Conservation (phyloP, 2,888 invertebrate species). For the Plebejus melissa region DNA sequence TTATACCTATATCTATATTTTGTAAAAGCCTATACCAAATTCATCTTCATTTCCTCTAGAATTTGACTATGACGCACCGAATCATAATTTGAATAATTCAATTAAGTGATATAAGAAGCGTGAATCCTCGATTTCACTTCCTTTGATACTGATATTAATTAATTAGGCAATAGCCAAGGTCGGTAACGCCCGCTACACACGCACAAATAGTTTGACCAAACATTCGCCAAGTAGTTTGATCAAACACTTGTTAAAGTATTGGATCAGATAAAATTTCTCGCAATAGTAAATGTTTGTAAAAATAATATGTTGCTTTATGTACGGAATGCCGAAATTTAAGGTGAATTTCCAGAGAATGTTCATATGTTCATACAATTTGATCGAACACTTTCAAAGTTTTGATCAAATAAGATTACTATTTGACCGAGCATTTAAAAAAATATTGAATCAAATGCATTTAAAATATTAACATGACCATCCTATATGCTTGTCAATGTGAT, state of each 20-base stretch:
- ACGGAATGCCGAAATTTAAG: too few relatives aligned
- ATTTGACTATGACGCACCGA: neutral
- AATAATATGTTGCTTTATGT: too few relatives aligned
- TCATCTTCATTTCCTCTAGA: neutral
- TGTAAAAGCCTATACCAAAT: neutral
- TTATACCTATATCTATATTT: too few relatives aligned
- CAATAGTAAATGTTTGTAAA: neutral
- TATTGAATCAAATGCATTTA: neutral
- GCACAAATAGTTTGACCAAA: neutral
- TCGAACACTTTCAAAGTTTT: too few relatives aligned
- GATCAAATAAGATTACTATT: too few relatives aligned
- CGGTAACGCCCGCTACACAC: neutral
- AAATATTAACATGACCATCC: neutral
- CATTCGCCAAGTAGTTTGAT: neutral
- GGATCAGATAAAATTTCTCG: neutral
- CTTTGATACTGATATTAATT: conserved; percentile 5
- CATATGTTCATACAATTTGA: neutral
- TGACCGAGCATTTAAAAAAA: neutral
- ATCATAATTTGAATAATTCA: neutral
- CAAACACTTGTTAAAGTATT: neutral
- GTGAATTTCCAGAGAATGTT: too few relatives aligned
- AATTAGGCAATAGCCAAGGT: neutral
- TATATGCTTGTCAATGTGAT: neutral
- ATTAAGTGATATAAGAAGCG: conserved; percentile 22
- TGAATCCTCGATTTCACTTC: conserved; percentile 25